phyloP scores from a whole-genome alignment of 2,888 invertebrate genomes.

The Scaeva pyrastri region DNA sequence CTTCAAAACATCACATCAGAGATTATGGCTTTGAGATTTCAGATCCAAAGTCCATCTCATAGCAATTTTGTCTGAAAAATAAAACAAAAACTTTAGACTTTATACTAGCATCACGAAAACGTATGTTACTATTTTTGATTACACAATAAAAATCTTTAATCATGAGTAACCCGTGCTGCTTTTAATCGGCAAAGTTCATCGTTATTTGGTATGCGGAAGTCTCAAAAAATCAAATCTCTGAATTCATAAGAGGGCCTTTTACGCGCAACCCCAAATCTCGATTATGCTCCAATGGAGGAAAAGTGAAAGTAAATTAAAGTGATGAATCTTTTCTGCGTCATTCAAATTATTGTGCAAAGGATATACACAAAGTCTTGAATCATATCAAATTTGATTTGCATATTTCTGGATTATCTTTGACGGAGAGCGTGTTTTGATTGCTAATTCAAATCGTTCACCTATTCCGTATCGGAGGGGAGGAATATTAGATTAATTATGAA shows the following conservation, averaged over 20 bases:
- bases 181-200: neutral
- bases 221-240: neutral
- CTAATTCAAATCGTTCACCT: conserved; percentile 23
- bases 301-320: conserved; percentile 6
- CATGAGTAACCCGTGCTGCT: neutral
- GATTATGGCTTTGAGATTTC: too few relatives aligned
- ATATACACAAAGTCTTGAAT: conserved; percentile 15
- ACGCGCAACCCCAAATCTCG: too few relatives aligned
- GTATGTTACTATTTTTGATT: neutral
- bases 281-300: neutral
- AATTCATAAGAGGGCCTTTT: neutral
- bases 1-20: too few relatives aligned
- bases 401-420: neutral
- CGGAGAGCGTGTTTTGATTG: conserved; percentile 21
- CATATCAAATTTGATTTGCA: conserved; percentile 1
- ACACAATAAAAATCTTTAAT: neutral
- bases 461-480: neutral
- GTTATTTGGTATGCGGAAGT: conserved; percentile 14
- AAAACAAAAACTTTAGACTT: neutral
- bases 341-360: conserved; percentile 10
- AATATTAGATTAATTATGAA: neutral
- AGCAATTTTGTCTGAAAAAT: too few relatives aligned
- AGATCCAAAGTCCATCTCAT: too few relatives aligned
- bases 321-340: conserved; percentile 5
- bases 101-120: neutral